phyloP scores from a whole-genome alignment of 2,888 invertebrate species.

The Crocallis elinguaria region DNA sequence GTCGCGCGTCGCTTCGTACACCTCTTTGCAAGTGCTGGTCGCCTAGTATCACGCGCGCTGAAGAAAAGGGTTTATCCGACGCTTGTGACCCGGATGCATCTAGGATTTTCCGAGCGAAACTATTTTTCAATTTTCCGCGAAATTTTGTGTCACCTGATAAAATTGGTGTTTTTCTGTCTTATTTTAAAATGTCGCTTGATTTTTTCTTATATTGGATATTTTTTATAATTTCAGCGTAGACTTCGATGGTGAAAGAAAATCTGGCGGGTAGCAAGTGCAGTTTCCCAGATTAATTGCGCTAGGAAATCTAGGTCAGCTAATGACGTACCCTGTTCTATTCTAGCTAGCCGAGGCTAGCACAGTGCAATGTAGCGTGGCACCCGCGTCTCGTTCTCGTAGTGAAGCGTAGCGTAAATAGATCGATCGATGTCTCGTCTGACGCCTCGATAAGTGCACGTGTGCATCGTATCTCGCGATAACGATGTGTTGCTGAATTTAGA shows the following conservation, averaged over 20 bases:
- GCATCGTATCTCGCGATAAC: constrained; percentile 15
- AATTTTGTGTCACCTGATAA: constrained; percentile 40
- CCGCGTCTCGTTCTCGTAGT: constrained; percentile 56
- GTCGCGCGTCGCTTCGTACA: constrained; percentile 54
- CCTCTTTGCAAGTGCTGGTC: constrained; percentile 68
- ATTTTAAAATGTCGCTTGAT: background rate
- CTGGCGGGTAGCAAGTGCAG: constrained; percentile 6
- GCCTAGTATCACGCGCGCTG: constrained; percentile 85
- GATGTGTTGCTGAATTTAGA: too few species aligned
- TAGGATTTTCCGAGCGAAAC: constrained; percentile 75
- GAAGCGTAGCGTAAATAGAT: constrained; percentile 71
- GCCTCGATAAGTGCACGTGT: background rate
- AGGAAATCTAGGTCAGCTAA: constrained; percentile 71
- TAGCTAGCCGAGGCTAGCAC: constrained; percentile 28
- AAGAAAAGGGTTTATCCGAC: constrained; percentile 85
- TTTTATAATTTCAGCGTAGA: background rate
- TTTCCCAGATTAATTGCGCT: constrained; percentile 34
- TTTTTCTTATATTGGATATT: background rate
- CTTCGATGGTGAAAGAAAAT: constrained; percentile 6
- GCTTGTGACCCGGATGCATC: constrained; percentile 74
- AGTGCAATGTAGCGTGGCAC: constrained; percentile 51
- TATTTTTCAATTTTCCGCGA: constrained; percentile 64
- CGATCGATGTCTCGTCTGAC: constrained; percentile 39
- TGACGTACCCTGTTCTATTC: constrained; percentile 51
- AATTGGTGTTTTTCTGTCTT: background rate